A percentile compares a stretch with the other conserved stretches of the same genome.
phyloP scores from a whole-genome alignment of 2,888 invertebrate genomes.

The Plusia festucae region DNA sequence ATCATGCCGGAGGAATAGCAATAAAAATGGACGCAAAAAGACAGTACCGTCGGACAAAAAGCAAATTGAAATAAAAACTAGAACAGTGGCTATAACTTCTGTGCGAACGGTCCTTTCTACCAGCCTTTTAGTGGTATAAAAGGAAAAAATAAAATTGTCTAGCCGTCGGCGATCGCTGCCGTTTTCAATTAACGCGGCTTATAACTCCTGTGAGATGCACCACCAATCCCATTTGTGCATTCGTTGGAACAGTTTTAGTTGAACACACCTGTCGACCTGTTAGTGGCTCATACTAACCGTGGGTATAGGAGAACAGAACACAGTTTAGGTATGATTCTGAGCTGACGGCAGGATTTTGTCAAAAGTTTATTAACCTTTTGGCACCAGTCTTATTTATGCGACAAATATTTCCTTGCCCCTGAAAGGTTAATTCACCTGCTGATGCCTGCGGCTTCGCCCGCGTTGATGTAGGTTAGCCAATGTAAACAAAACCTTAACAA shows the following conservation, averaged over 20 bases:
- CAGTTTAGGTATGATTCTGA: neutral
- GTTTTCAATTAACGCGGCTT: slow-evolving; percentile 67
- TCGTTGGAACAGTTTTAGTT: slow-evolving; percentile 52
- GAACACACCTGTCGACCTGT: slow-evolving; percentile 36
- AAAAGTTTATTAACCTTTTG: too few relatives aligned
- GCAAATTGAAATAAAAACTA: slow-evolving; percentile 28
- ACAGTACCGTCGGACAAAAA: slow-evolving; percentile 15
- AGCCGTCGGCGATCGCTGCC: slow-evolving; percentile 44
- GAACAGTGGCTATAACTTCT: slow-evolving; percentile 28
- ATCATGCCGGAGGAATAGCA: slow-evolving; percentile 20
- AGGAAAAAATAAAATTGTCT: slow-evolving; percentile 41
- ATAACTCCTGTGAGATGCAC: slow-evolving; percentile 54
- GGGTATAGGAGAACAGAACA: neutral
- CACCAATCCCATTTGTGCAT: slow-evolving; percentile 63
- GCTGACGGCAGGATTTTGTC: neutral
- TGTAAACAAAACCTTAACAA: too few relatives aligned
- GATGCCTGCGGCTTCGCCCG: too few relatives aligned
- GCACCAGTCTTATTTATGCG: too few relatives aligned
- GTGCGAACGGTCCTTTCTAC: slow-evolving; percentile 19
- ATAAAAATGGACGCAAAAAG: slow-evolving; percentile 25
- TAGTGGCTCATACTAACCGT: slow-evolving; percentile 26
- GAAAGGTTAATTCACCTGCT: too few relatives aligned
- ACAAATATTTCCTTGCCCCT: too few relatives aligned
- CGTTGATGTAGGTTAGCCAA: too few relatives aligned
- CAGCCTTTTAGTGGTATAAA: slow-evolving; percentile 41